These are phyloP conservation scores for Cyclopterus lumpus DNA, from an alignment of 2,797 vertebrate genomes.

Conservation along the genomic window DNA sequence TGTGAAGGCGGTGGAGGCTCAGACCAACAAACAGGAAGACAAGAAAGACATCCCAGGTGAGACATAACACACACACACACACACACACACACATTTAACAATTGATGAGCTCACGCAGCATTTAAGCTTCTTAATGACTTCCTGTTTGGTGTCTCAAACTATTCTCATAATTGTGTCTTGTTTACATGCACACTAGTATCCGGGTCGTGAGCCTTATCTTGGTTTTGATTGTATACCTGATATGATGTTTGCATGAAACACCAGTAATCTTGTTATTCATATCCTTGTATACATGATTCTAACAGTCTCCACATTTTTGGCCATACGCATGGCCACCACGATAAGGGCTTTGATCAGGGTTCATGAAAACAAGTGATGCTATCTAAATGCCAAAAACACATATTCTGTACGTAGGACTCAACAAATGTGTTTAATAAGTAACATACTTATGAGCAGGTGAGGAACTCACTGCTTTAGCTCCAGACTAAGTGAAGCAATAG, in stretches of 20 bases:
- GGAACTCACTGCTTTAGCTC: neutral
- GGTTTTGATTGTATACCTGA: conserved; percentile 35
- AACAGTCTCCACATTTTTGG: conserved; percentile 40
- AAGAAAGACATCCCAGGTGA: conserved; percentile 95
- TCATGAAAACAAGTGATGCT: conserved; percentile 17
- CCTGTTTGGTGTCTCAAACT: conserved; percentile 30
- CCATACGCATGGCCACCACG: neutral
- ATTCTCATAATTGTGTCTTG: conserved; percentile 22
- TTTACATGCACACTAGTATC: conserved; percentile 23
- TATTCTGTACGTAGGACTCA: neutral
- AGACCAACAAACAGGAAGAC: conserved; percentile 91
- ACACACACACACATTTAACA: neutral
- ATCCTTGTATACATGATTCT: conserved; percentile 23
- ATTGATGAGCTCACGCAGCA: conserved; percentile 30
- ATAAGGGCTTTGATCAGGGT: neutral
- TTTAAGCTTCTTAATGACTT: conserved; percentile 22
- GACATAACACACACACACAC: conserved; percentile 32
- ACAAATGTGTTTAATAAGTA: neutral
- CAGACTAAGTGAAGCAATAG: neutral
- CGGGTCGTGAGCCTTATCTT: conserved; percentile 23
- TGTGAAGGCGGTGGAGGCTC: conserved; percentile 91
- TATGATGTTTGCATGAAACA: conserved; percentile 45
- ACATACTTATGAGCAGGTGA: neutral
- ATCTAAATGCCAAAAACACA: conserved; percentile 9
- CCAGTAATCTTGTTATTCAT: conserved; percentile 36